Conservation (phyloP, 2,888 invertebrate genomes). For the Phengaris alcon region DNA sequence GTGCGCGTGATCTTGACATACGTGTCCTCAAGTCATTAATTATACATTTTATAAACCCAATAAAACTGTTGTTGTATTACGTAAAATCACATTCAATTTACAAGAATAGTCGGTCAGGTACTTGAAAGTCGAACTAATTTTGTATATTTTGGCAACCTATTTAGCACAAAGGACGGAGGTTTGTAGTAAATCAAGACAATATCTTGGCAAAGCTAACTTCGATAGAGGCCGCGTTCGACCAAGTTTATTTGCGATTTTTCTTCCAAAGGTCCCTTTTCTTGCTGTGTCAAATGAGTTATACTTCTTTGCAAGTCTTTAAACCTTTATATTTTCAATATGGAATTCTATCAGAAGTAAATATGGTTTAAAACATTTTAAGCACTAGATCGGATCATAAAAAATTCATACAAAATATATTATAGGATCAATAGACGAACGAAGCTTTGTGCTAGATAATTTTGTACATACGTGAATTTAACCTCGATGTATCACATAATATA, state of each 20-base stretch:
- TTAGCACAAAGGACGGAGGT: background rate
- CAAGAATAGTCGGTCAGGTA: background rate
- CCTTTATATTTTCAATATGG: no score
- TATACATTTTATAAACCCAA: slow-evolving; percentile 12
- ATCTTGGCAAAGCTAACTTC: background rate
- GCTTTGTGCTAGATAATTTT: slow-evolving; percentile 50
- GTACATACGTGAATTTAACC: slow-evolving; percentile 53
- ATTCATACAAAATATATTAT: slow-evolving; percentile 37
- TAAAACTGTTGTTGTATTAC: background rate
- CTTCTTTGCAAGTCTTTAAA: no score
- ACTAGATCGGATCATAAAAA: slow-evolving; percentile 35
- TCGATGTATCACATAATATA: slow-evolving; percentile 52
- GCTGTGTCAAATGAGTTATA: no score
- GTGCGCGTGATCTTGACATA: background rate
- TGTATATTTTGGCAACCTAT: background rate
- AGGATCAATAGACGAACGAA: slow-evolving; percentile 33
- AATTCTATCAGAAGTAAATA: no score
- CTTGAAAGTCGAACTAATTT: background rate
- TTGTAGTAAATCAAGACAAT: background rate
- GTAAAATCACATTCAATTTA: background rate
- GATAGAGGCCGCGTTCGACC: background rate
- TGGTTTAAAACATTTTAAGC: background rate
- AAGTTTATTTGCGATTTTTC: no score
- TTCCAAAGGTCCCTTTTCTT: no score
- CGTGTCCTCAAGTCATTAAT: background rate